Conservation (phyloP, 2,113 vertebrate genomes). For the Ivindomyrus marchei region DNA sequence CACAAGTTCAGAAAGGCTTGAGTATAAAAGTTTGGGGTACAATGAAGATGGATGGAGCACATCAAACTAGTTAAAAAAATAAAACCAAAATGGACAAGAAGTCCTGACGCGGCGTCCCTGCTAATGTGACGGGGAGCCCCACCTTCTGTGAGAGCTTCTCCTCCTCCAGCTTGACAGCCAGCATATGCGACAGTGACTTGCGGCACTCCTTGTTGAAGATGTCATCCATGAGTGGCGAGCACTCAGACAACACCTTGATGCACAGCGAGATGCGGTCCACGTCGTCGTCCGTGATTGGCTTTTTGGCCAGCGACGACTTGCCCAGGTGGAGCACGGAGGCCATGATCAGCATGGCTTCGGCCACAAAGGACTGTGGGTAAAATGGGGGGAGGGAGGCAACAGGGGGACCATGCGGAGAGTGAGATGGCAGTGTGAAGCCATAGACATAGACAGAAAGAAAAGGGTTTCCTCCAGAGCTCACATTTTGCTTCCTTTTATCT, state of each 20-base stretch:
- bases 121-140: neutral
- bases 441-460: neutral
- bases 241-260: slow-evolving; percentile 92
- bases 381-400: neutral
- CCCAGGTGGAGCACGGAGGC: slow-evolving; percentile 94
- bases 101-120: neutral
- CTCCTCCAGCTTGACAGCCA: slow-evolving; percentile 91
- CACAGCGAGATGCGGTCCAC: slow-evolving; percentile 96
- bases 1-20: neutral
- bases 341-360: slow-evolving; percentile 96
- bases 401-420: neutral
- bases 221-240: slow-evolving; percentile 93
- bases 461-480: slow-evolving; percentile 47
- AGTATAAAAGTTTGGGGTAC: neutral
- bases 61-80: neutral
- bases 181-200: slow-evolving; percentile 93
- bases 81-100: neutral
- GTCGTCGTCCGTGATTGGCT: slow-evolving; percentile 95
- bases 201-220: slow-evolving; percentile 98
- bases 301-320: slow-evolving; percentile 94
- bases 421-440: neutral
- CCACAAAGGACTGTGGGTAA: slow-evolving; percentile 76
- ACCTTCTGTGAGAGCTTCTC: slow-evolving; percentile 62
- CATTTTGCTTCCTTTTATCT: slow-evolving; percentile 93
- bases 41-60: neutral